These are phyloP conservation scores for Plutella xylostella DNA, from an alignment of 2,888 invertebrate genomes.

Conservation along the genomic window DNA sequence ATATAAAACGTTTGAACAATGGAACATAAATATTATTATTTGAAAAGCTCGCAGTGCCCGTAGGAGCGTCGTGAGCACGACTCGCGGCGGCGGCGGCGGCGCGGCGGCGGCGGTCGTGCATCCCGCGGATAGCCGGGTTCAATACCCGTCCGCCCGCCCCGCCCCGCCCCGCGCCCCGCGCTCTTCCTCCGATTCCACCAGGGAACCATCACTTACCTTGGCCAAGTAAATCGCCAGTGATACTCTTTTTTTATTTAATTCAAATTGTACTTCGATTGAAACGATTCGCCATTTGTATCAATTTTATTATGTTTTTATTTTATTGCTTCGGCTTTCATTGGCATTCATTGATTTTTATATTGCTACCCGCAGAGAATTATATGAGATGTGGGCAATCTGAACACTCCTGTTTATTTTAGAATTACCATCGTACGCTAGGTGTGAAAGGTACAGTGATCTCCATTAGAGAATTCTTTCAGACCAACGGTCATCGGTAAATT, in stretches of 20 bases:
- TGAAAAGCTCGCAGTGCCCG: conserved; percentile 12
- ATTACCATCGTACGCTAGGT: too few species aligned
- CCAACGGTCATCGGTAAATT: too few species aligned
- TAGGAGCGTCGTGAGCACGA: conserved; percentile 14
- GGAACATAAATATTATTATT: conserved; percentile 14
- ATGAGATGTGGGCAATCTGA: too few species aligned
- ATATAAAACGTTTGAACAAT: conserved; percentile 11
- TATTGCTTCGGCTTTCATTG: too few species aligned
- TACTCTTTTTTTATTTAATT: conserved; percentile 4
- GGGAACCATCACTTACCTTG: conserved; percentile 8
- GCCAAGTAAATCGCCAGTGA: conserved; percentile 7
- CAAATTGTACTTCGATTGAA: conserved; percentile 6
- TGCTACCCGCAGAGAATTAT: too few species aligned
- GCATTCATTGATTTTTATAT: too few species aligned
- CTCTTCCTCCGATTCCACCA: conserved; percentile 5
- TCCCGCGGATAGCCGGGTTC: conserved; percentile 51
- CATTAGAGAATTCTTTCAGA: too few species aligned
- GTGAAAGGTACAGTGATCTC: too few species aligned
- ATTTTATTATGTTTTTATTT: neutral
- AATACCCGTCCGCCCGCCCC: conserved; percentile 43
- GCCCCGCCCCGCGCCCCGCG: neutral
- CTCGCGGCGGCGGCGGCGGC: conserved; percentile 6
- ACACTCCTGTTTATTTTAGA: too few species aligned
- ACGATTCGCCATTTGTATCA: conserved; percentile 1
- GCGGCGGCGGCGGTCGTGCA: conserved; percentile 22